Conservation (phyloP, 2,797 vertebrate genomes). For the Tachyglossus aculeatus region DNA sequence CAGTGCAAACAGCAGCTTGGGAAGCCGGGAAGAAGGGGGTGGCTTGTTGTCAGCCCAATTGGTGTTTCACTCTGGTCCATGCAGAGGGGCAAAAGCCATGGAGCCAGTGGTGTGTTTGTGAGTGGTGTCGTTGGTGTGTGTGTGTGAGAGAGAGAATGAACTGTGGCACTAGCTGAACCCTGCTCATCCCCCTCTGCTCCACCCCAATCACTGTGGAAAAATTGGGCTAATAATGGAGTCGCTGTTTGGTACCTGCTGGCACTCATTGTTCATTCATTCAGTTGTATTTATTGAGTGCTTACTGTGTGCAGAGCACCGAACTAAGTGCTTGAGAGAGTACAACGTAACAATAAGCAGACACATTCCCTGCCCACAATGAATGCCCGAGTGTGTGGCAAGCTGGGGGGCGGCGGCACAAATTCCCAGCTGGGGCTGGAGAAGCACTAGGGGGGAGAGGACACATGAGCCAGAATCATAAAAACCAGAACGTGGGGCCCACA, state of each 20-base stretch:
- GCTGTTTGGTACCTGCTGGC: constrained; percentile 58
- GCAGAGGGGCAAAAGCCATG: constrained; percentile 15
- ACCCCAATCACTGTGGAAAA: constrained; percentile 27
- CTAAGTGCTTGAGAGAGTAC: too few species aligned
- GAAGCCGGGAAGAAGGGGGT: constrained; percentile 32
- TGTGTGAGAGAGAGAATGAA: background rate
- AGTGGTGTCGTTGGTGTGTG: too few species aligned
- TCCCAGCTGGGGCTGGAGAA: constrained; percentile 58
- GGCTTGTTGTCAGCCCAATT: background rate
- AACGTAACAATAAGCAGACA: too few species aligned
- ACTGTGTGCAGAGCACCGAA: too few species aligned
- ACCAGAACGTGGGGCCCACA: constrained; percentile 35
- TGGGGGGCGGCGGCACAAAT: constrained; percentile 54
- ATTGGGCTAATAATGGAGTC: constrained; percentile 48
- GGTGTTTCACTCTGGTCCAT: background rate
- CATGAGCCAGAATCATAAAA: constrained; percentile 55
- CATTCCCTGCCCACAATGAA: too few species aligned
- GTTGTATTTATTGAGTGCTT: too few species aligned
- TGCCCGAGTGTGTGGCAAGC: too few species aligned
- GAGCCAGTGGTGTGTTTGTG: too few species aligned
- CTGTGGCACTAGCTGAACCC: constrained; percentile 24
- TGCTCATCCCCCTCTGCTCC: constrained; percentile 43
- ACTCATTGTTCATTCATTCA: constrained; percentile 59
- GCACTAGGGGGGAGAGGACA: constrained; percentile 56
- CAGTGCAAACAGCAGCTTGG: background rate